phyloP scores from a whole-genome alignment of 2,113 vertebrate genomes.

The Nansenia antarctica region DNA sequence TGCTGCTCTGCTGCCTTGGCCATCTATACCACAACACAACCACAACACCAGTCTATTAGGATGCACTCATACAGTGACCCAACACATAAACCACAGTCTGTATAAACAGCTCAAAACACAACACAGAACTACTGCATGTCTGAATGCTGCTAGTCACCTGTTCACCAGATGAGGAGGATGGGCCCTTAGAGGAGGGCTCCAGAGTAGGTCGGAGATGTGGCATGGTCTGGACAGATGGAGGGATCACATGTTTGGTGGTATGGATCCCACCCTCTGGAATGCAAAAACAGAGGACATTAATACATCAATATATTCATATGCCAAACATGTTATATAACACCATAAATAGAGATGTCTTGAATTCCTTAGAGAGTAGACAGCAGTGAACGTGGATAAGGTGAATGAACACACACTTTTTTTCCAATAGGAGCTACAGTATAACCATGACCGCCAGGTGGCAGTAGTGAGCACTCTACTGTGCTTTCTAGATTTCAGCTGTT shows the following conservation, averaged over 20 bases:
- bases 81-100: not conserved
- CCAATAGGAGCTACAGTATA: no score
- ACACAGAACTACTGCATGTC: not conserved
- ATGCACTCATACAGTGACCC: not conserved
- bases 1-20: slow-evolving; percentile 56
- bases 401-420: no score
- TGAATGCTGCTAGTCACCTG: slow-evolving; percentile 74
- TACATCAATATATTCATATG: no score
- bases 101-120: not conserved
- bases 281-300: not conserved
- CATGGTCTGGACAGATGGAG: slow-evolving; percentile 87
- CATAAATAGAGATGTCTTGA: no score
- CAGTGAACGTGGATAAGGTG: no score
- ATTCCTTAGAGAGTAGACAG: no score
- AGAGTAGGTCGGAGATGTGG: slow-evolving; percentile 85
- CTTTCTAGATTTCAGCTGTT: no score
- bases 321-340: no score
- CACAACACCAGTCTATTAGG: slow-evolving; percentile 9
- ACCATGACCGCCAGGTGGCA: no score
- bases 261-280: slow-evolving; percentile 82
- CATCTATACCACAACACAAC: slow-evolving; percentile 46
- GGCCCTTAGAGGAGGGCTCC: slow-evolving; percentile 82
- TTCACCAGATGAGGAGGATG: slow-evolving; percentile 84
- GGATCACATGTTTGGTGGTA: slow-evolving; percentile 77
- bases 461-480: no score